Evolutionary conservation across 92 coral and sea anemone genomes (phyloP).

Genomic region (Virgularia gustaviana): DNA sequence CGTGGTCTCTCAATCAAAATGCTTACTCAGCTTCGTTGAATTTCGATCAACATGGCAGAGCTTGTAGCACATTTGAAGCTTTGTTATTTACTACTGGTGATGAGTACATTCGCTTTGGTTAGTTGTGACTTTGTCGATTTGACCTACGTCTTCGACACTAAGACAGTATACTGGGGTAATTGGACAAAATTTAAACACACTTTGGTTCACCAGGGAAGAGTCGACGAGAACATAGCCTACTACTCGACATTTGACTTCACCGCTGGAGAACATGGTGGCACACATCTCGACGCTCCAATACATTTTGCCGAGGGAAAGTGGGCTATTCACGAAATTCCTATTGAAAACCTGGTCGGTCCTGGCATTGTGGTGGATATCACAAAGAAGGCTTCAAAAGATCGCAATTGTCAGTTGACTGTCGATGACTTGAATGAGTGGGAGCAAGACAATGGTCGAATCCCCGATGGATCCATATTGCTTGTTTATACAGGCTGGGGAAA

Average conservation of each 20-base stretch:
- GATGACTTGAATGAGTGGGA: slow-evolving; percentile 58
- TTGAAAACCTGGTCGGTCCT: slow-evolving; percentile 25
- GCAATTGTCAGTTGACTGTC: slow-evolving; percentile 19
- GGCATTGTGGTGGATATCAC: slow-evolving; percentile 34
- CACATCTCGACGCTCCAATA: slow-evolving; percentile 29
- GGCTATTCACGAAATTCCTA: slow-evolving; percentile 12
- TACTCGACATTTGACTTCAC: neutral
- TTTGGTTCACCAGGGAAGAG: neutral
- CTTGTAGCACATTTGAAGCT: too few relatives aligned
- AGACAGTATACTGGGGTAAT: slow-evolving; percentile 14
- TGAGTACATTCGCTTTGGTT: neutral
- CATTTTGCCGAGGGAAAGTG: slow-evolving; percentile 18
- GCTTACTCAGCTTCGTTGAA: too few relatives aligned
- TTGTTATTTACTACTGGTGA: too few relatives aligned
- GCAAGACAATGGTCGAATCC: slow-evolving; percentile 44
- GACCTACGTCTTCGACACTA: slow-evolving; percentile 16
- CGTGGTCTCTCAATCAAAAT: too few relatives aligned
- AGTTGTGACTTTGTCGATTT: slow-evolving; percentile 11
- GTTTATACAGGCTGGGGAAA: slow-evolving; percentile 46
- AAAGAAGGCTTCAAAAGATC: slow-evolving; percentile 21
- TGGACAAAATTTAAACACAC: slow-evolving; percentile 11
- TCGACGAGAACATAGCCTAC: neutral
- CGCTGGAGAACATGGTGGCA: slow-evolving; percentile 21
- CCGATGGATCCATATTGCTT: slow-evolving; percentile 43
- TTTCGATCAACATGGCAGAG: too few relatives aligned